Percentiles rank a stretch among this genome's conserved stretches.
These are phyloP conservation scores for Thalassoma bifasciatum DNA, from an alignment of 2,113 vertebrate genomes.

Conservation along the genomic window DNA sequence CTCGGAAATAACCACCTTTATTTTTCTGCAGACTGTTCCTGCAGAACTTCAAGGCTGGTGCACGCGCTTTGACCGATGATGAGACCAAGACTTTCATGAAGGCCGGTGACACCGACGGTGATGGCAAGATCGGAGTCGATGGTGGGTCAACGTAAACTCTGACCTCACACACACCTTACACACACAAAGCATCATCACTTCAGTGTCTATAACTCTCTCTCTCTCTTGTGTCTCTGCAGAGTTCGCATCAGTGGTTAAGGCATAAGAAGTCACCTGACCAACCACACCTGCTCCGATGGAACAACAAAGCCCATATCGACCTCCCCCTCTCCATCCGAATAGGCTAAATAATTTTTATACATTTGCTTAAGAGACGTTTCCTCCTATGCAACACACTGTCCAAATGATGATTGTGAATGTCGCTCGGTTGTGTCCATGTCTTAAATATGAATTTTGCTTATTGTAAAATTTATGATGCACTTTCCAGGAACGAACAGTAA, in stretches of 20 bases:
- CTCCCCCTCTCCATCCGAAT: constrained; percentile 82
- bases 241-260: constrained; percentile 83
- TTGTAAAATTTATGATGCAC: constrained; percentile 86
- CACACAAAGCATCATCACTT: not conserved
- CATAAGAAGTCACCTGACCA: constrained; percentile 81
- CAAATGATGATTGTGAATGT: constrained; percentile 85
- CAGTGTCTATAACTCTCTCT: not conserved
- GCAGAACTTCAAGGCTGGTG: constrained; percentile 81
- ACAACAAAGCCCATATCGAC: constrained; percentile 79
- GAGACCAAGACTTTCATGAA: constrained; percentile 83
- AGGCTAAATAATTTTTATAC: constrained; percentile 84
- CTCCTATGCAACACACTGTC: constrained; percentile 82
- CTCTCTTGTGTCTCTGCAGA: constrained; percentile 70
- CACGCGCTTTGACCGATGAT: constrained; percentile 78
- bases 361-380: constrained; percentile 81
- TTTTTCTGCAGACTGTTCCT: constrained; percentile 80
- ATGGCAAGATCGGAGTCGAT: constrained; percentile 86
- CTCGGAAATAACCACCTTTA: not conserved
- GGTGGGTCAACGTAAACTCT: constrained; percentile 58
- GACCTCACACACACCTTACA: no score
- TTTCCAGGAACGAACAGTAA: constrained; percentile 83
- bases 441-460: constrained; percentile 87
- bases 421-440: constrained; percentile 85
- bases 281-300: constrained; percentile 83
- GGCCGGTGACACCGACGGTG: constrained; percentile 84